Evolutionary conservation across 2,888 invertebrate species (phyloP).

Genomic region (Microplitis manilae): DNA sequence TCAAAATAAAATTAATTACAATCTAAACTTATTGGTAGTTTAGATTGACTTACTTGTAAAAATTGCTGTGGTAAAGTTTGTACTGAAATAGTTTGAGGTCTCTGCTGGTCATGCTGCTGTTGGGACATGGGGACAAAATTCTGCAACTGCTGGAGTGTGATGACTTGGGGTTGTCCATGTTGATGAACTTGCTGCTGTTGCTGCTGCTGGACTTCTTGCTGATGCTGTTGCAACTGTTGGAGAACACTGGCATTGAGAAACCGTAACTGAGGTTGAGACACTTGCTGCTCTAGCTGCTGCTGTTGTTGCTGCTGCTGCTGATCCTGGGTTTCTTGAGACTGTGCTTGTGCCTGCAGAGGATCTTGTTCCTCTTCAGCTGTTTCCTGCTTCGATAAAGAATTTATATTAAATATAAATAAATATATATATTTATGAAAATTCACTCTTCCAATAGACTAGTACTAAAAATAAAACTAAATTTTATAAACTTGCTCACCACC

Average conservation of each 20-base stretch:
- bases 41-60: conserved; percentile 69
- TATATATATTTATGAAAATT: neutral
- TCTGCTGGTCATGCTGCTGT: conserved; percentile 67
- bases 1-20: neutral
- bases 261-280: conserved; percentile 65
- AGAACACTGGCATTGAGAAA: conserved; percentile 67
- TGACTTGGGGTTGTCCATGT: conserved; percentile 69
- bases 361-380: conserved; percentile 65
- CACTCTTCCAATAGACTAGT: neutral
- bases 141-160: conserved; percentile 72
- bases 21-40: neutral
- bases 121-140: conserved; percentile 71
- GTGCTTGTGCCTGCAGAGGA: conserved; percentile 58
- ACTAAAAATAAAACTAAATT: conserved; percentile 10
- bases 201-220: conserved; percentile 52
- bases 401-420: conserved; percentile 7
- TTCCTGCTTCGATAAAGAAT: conserved; percentile 56
- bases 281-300: conserved; percentile 56
- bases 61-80: conserved; percentile 74
- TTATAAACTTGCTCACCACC: conserved; percentile 51
- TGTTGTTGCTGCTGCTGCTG: conserved; percentile 55
- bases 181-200: conserved; percentile 70
- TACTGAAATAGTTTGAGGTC: conserved; percentile 70
- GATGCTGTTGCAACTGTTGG: conserved; percentile 67
- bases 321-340: conserved; percentile 55